These are phyloP conservation scores for Gallinago undulata DNA, from an alignment of 2,113 vertebrate genomes.

Conservation along the genomic window DNA sequence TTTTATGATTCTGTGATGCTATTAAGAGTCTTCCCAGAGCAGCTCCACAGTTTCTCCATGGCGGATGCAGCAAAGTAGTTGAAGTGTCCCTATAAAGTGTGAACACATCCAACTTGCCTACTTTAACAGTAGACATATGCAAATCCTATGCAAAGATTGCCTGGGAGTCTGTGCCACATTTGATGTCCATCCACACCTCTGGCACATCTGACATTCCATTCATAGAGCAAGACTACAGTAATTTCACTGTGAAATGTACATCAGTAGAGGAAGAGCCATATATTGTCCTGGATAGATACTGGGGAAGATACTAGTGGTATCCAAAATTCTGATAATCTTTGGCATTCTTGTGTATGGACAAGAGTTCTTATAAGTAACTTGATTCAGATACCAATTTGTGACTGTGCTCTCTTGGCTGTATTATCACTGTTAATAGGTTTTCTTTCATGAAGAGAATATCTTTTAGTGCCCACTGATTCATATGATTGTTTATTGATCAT, in stretches of 20 bases:
- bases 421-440: neutral
- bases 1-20: neutral
- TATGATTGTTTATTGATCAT: constrained; percentile 24
- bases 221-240: neutral
- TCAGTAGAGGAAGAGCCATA: neutral
- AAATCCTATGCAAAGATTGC: neutral
- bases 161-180: neutral
- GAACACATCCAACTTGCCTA: neutral
- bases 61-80: neutral
- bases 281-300: neutral
- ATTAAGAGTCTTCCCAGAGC: neutral
- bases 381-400: neutral
- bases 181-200: neutral
- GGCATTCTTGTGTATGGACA: neutral
- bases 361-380: neutral
- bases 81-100: neutral
- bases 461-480: constrained; percentile 7
- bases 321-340: neutral
- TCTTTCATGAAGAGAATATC: constrained; percentile 1
- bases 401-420: neutral
- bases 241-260: neutral
- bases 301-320: neutral
- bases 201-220: neutral
- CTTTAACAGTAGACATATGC: neutral
- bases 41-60: neutral